Conservation (phyloP, 2,888 invertebrate species). For the Dendrolimus pini region DNA sequence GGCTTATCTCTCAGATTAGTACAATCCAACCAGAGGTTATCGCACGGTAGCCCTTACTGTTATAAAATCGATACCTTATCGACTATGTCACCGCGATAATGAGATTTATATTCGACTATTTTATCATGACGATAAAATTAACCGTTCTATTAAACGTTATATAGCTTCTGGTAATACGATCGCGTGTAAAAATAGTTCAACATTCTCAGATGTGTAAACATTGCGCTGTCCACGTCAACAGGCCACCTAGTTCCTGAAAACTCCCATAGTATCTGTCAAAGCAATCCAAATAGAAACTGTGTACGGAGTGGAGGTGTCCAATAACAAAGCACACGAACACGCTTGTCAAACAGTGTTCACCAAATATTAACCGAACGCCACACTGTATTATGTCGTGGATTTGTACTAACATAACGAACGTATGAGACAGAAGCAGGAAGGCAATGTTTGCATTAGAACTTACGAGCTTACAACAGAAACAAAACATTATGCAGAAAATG, state of each 20-base stretch:
- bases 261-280: slow-evolving; percentile 45
- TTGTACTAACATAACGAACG: slow-evolving; percentile 53
- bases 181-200: slow-evolving; percentile 1
- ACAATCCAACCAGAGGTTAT: slow-evolving; percentile 53
- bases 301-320: slow-evolving; percentile 65
- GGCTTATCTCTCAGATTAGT: slow-evolving; percentile 56
- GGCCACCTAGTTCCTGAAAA: slow-evolving; percentile 47
- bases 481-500: slow-evolving; percentile 10
- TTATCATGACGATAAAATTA: slow-evolving; percentile 47
- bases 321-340: slow-evolving; percentile 69
- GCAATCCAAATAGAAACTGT: slow-evolving; percentile 61
- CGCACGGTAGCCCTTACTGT: slow-evolving; percentile 53
- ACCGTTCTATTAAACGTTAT: too few species aligned
- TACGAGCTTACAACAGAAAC: slow-evolving; percentile 19
- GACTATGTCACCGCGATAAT: slow-evolving; percentile 34
- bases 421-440: slow-evolving; percentile 49
- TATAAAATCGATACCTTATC: slow-evolving; percentile 57
- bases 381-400: slow-evolving; percentile 61
- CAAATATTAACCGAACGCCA: slow-evolving; percentile 66
- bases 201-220: slow-evolving; percentile 40
- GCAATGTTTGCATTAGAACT: slow-evolving; percentile 55
- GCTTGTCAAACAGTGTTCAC: slow-evolving; percentile 66
- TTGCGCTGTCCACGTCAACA: slow-evolving; percentile 15
- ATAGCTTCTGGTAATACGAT: background rate
- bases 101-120: slow-evolving; percentile 48